These are phyloP conservation scores for Frieseomelitta varia DNA, from an alignment of 1,140 invertebrate genomes.

Conservation along the genomic window DNA sequence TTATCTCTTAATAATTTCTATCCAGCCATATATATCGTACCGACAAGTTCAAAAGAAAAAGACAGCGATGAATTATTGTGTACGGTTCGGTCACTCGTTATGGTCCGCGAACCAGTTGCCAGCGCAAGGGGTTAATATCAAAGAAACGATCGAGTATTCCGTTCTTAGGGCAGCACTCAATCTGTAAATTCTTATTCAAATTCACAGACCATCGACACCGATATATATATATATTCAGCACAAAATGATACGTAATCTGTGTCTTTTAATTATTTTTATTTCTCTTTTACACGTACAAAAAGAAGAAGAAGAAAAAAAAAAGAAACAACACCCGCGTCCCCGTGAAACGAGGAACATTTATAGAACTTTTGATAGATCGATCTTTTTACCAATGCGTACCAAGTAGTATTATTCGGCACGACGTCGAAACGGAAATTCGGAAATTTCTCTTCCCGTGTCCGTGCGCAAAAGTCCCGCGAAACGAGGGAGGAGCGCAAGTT, in stretches of 20 bases:
- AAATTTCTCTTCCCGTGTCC: slow-evolving; percentile 1
- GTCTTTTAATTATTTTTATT: neutral
- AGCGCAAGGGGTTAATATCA: too few relatives aligned
- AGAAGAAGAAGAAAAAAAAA: neutral
- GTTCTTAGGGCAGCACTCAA: neutral
- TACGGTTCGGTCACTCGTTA: too few relatives aligned
- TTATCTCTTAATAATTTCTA: too few relatives aligned
- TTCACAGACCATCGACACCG: neutral
- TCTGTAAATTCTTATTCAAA: neutral
- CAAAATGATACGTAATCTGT: too few relatives aligned
- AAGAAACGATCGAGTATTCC: neutral
- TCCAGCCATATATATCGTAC: too few relatives aligned
- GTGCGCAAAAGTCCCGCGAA: too few relatives aligned
- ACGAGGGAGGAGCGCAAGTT: neutral
- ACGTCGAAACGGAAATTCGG: neutral
- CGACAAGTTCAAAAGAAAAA: too few relatives aligned
- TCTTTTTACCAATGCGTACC: neutral
- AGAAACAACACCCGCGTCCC: too few relatives aligned
- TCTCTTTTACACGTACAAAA: neutral
- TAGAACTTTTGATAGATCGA: slow-evolving; percentile 10
- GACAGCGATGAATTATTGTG: too few relatives aligned
- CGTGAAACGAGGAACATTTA: neutral
- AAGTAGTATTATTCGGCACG: slow-evolving; percentile 35
- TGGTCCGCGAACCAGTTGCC: too few relatives aligned
- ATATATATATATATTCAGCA: neutral